Evolutionary conservation across 2,797 vertebrate genomes (phyloP), one percentile per base, ranked within the genome.

Genomic region (Carduelis carduelis): DNA sequence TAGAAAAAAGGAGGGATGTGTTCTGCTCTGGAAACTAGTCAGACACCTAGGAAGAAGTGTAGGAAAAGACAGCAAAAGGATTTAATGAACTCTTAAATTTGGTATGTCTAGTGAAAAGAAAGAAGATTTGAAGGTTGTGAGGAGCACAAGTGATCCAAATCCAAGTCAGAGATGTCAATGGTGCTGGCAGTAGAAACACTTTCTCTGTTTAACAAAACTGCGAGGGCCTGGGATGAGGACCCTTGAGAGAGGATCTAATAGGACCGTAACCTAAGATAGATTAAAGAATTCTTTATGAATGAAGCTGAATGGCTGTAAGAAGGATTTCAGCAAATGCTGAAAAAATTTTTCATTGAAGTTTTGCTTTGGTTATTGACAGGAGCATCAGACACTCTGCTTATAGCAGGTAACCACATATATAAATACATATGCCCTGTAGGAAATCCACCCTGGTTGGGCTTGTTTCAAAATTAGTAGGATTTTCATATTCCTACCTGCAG

Each of bases 191-290:
- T 44, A 72, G 14, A n/a, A 83, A 10, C 4, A n/a, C 4, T 24
- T 78, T 8, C 16, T 56, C 2, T 56, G 5, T 27, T 69, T 77
- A 47, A 34, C 4, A 81, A n/a, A 66, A 26, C 17, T 43, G 8
- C 12, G n/a, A 22, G 5, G 5, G 2, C 2, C 41, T 19, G 8
- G 10, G 26, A 6, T 14, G 5, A 6, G 9, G 5, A 6, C 8
- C 9, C 7, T 61, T 47, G 28, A 43, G 3, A 75, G 22, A 23
- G 9, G 43, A 50, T 61, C 50, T 69, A 6, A 37, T 14, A 53
- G 24, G 12, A n/a, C 17, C 22, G 16, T 7, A 32, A 52, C 18
- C 16, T 66, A 69, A 63, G 5, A 15, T 2, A 55, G 11, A 34
- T 41, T 35, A 32, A 89, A 74, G 14, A 56, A 23, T 5, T 32